Conservation (phyloP, 2,113 vertebrate genomes). For the Cryptomyrus ogoouensis region DNA sequence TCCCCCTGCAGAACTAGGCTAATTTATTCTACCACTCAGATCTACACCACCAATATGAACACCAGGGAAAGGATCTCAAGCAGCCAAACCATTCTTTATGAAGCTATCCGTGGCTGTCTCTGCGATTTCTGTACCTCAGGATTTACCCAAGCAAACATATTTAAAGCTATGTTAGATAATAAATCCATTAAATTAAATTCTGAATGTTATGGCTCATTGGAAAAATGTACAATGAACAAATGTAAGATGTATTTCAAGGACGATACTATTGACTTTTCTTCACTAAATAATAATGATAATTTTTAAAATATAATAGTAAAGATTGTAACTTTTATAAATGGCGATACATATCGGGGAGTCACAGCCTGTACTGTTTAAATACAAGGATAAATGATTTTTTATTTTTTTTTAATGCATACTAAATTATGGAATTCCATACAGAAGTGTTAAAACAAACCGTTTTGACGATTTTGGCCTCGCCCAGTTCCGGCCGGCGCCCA, state of each 20-base stretch:
- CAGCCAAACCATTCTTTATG: not conserved
- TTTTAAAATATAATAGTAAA: not conserved
- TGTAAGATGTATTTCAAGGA: not conserved
- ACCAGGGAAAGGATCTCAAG: not conserved
- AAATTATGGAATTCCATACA: not conserved
- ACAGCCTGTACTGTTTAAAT: not conserved
- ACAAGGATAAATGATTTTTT: not conserved
- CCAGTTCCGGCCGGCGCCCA: not conserved
- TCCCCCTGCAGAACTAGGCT: not conserved
- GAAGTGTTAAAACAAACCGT: not conserved
- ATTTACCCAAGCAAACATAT: not conserved
- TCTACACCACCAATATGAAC: not conserved
- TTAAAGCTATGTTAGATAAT: not conserved
- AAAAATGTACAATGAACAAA: not conserved
- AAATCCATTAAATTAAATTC: not conserved
- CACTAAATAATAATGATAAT: conserved; percentile 4
- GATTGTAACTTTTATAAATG: not conserved
- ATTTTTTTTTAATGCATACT: not conserved
- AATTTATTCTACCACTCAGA: not conserved
- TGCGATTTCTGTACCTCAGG: not conserved
- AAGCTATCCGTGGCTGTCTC: not conserved
- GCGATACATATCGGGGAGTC: not conserved
- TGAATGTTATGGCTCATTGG: not conserved
- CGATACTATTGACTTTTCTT: not conserved
- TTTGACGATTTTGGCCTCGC: not conserved